These are phyloP conservation scores for Melanerpes aurifrons DNA, from an alignment of 2,113 vertebrate genomes.

Conservation along the genomic window DNA sequence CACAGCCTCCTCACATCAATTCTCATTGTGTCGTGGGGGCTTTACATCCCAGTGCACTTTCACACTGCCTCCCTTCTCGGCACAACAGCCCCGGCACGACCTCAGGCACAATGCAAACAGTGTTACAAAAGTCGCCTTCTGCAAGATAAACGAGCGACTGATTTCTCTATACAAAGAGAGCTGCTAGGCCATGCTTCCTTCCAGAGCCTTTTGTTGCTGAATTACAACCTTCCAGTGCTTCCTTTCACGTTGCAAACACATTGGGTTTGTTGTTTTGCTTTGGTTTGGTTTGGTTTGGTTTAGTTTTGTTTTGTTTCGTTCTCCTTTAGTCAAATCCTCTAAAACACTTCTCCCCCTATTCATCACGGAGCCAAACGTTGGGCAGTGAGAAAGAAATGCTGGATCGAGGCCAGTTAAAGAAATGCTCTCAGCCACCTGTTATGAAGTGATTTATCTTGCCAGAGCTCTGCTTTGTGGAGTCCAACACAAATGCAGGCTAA, in stretches of 20 bases:
- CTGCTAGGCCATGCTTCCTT: constrained; percentile 77
- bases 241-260: constrained; percentile 61
- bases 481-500: not conserved
- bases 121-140: constrained; percentile 77
- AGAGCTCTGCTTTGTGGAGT: not conserved
- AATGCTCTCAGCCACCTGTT: constrained; percentile 28
- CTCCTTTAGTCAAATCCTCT: not conserved
- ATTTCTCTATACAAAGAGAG: constrained; percentile 74
- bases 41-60: constrained; percentile 64
- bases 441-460: not conserved
- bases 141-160: constrained; percentile 77
- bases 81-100: constrained; percentile 39
- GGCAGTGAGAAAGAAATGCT: constrained; percentile 20
- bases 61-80: constrained; percentile 64
- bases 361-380: not conserved
- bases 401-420: not conserved
- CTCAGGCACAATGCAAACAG: constrained; percentile 73
- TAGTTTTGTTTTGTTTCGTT: not conserved
- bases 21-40: constrained; percentile 70
- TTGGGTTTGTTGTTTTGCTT: not conserved
- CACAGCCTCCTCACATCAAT: constrained; percentile 62
- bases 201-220: constrained; percentile 70
- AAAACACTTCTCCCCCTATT: constrained; percentile 30
- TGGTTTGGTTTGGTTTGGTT: no score
- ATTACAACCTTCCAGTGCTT: constrained; percentile 69